Percentiles rank a stretch among this genome's conserved stretches.
Evolutionary conservation across 2,888 invertebrate species (phyloP).

Genomic region (Drosophila mercatorum): DNA sequence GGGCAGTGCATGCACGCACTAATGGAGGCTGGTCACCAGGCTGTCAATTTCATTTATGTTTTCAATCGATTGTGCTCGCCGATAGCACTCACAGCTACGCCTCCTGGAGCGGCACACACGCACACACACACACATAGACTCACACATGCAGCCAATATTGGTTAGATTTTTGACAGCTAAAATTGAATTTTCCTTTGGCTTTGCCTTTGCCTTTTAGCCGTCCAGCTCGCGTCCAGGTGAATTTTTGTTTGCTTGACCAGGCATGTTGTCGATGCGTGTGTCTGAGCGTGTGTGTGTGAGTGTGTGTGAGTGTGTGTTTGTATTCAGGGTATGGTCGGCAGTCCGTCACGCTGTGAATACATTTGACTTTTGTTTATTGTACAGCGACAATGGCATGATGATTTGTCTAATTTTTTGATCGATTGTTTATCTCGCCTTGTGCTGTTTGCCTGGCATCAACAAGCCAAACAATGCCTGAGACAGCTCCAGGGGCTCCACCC

Average conservation of each 20-base stretch:
- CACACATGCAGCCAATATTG: conserved; percentile 70
- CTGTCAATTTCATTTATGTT: conserved; percentile 81
- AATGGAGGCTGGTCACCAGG: conserved; percentile 64
- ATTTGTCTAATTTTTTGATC: conserved; percentile 78
- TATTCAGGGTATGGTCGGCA: conserved; percentile 24
- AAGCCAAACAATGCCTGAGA: conserved; percentile 14
- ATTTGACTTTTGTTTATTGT: conserved; percentile 75
- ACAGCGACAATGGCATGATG: conserved; percentile 55
- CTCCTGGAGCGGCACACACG: conserved; percentile 13
- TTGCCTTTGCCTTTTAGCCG: conserved; percentile 55
- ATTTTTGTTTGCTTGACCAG: conserved; percentile 76
- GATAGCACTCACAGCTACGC: conserved; percentile 50
- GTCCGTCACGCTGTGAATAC: conserved; percentile 66
- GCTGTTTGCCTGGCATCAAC: conserved; percentile 36
- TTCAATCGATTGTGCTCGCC: conserved; percentile 73
- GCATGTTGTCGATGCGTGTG: neutral
- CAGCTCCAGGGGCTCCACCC: neutral
- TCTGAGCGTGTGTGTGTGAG: neutral
- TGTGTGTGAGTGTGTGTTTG: neutral
- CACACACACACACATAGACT: conserved; percentile 20
- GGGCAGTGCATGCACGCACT: conserved; percentile 6
- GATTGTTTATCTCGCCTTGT: conserved; percentile 61
- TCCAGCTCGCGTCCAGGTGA: conserved; percentile 50
- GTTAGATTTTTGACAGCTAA: conserved; percentile 81
- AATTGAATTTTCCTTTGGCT: conserved; percentile 74